phyloP scores from a whole-genome alignment of 2,888 invertebrate species.

The Leptarthrus brevirostris region DNA sequence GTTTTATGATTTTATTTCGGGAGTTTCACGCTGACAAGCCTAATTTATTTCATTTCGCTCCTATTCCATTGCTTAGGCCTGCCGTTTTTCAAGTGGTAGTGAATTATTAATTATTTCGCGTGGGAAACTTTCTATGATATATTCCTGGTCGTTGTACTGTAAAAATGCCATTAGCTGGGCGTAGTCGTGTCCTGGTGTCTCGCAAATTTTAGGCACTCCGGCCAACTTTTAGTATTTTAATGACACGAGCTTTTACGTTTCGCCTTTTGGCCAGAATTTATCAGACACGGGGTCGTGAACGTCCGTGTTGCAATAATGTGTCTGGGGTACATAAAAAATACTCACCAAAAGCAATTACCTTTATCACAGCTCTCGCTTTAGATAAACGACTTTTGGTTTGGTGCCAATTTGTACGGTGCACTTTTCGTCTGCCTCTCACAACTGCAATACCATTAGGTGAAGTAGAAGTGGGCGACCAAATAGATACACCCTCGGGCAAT shows the following conservation, averaged over 20 bases:
- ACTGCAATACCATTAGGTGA: conserved; percentile 24
- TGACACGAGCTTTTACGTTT: conserved; percentile 33
- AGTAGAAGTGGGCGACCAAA: conserved; percentile 13
- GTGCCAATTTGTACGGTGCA: conserved; percentile 44
- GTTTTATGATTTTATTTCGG: conserved; percentile 49
- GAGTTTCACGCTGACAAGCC: conserved; percentile 45
- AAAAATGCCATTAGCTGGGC: conserved; percentile 20
- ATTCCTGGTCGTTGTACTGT: conserved; percentile 6
- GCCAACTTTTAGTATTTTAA: conserved; percentile 35
- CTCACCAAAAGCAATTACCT: conserved; percentile 46
- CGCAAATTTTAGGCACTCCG: not conserved
- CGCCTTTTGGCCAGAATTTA: conserved; percentile 26
- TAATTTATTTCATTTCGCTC: conserved; percentile 47
- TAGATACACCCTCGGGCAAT: not conserved
- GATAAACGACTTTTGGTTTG: conserved; percentile 44
- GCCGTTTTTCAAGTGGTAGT: not conserved
- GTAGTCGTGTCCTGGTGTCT: not conserved
- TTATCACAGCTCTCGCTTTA: conserved; percentile 45
- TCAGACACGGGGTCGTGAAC: not conserved
- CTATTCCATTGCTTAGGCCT: conserved; percentile 26
- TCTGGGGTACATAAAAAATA: conserved; percentile 43
- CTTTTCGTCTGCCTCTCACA: conserved; percentile 18
- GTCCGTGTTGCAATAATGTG: conserved; percentile 33
- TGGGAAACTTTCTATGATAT: conserved; percentile 17
- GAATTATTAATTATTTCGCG: conserved; percentile 29